Evolutionary conservation across 2,113 vertebrate genomes (phyloP), one percentile per base, ranked within the genome.

Genomic region (Chitala chitala): DNA sequence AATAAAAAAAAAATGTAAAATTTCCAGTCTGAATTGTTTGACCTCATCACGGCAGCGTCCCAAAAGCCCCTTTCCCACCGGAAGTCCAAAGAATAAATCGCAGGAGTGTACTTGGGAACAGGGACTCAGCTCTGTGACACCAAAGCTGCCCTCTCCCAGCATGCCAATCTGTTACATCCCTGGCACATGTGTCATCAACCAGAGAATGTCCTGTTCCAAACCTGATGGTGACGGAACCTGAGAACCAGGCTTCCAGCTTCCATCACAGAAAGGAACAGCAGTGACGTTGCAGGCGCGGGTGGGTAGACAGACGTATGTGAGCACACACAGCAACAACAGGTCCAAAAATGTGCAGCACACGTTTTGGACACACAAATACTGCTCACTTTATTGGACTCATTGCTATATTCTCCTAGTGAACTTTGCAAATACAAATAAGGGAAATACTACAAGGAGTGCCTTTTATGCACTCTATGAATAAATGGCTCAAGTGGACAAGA

Each of bases 131-230:
- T 26, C 65, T 71, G 61, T 72, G 72, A 70, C 75, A 74, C 74
- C 68, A 78, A 79, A 78, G 81, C 81, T 80, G 82, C 85, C 79
- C 74, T 76, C 81, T 86, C 84, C 66, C 88, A 89, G 87, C 87
- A 86, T 80, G 85, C 85, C 87, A 88, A 89, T 87, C 87, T 89
- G 86, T 85, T 80, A 82, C 73, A 76, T 82, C 83, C 82, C 83
- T 31, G 82, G 75, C 83, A 84, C 82, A 79, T 79, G 84, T 85
- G 85, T 85, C 84, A 83, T 78, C 77, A 77, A 82, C 81, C 79
- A 73, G 71, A 80, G 78, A 79, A 84, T 77, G 85, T 83, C 79
- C 83, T 73, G 80, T 82, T 81, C 84, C 75, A 80, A 68, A 77
- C 80, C 81, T 78, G 70, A 72, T 75, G 83, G 76, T 73, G 79